Base-by-base conservation (phyloP, 2,797 vertebrate genomes). In the Melanotaenia trifasciata region DNA sequence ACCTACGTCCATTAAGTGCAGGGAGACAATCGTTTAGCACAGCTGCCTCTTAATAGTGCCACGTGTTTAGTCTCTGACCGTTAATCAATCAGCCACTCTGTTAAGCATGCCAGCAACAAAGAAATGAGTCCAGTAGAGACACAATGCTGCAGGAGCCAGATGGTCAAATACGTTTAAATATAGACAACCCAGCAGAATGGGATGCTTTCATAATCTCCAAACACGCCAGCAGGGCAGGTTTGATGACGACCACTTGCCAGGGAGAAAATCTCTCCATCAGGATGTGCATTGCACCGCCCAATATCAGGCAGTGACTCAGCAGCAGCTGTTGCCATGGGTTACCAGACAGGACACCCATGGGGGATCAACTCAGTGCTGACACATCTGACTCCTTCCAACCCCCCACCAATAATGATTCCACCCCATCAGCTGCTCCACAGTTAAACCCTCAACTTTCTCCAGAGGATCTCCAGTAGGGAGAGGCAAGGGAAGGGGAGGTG, bases 251-350 rank as follows among this genome's bases (percentile, higher is more conserved):
- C 0, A 59, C 61, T 28, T 33, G 58, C 59, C 65, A 50, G 60
- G 62, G 65, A 72, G 75, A 75, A 40, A 20, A 56, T 16, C 61
- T 56, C 70, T 70, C 74, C 38, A 11, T 0, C 22, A 60, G 69
- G 61, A 73, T 58, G 2, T 58, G 68, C 67, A 36, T 73, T 81
- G 58, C 0, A 54, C 72, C 40, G 61, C 78, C 76, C 83, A 69
- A 9, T 71, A 38, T 74, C 20, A 53, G 83, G 69, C 84, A 67
- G 81, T 93, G 91, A 94, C 91, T 93, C 91, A 92, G 93, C 91
- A 90, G 84, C 90, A 85, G 89, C 85, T 87, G 92, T 94, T 92
- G 89, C 89, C 72, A 88, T 78, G 85, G 89, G 90, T 84, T 87
- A 92, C 90, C 71, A 72, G 74, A 81, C 79, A 81, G 78, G 67